These are phyloP conservation scores for Procavia capensis DNA, from an alignment of 2,113 vertebrate species.

Conservation along the genomic window DNA sequence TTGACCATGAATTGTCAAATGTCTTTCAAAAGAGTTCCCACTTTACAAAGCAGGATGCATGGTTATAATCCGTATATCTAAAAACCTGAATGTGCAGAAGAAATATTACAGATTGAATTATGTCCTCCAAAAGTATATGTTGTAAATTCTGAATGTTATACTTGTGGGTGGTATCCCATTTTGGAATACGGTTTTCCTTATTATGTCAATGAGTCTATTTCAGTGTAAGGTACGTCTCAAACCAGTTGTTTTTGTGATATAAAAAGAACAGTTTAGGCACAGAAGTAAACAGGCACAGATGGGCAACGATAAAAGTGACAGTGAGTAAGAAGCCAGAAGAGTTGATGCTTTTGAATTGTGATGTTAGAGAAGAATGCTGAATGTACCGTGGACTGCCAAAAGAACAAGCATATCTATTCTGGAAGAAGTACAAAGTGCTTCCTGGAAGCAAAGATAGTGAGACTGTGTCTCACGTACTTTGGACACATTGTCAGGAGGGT, in stretches of 20 bases:
- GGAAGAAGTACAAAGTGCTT: no score
- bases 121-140: no score
- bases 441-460: no score
- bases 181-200: background rate
- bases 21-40: background rate
- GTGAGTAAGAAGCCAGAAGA: no score
- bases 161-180: background rate
- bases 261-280: background rate
- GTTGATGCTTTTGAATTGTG: no score
- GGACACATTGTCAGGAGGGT: no score
- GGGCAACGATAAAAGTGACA: no score
- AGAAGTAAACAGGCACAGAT: background rate
- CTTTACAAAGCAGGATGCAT: background rate
- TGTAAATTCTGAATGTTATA: no score
- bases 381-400: no score
- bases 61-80: background rate
- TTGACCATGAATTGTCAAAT: background rate
- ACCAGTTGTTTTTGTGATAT: background rate
- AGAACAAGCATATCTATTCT: no score
- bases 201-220: background rate
- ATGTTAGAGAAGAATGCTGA: no score
- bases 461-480: no score
- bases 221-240: background rate
- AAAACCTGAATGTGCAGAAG: background rate
- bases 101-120: background rate